Evolutionary conservation across 2,113 vertebrate genomes (phyloP), one percentile per base, ranked within the genome.

Genomic region (Muntiacus reevesi): DNA sequence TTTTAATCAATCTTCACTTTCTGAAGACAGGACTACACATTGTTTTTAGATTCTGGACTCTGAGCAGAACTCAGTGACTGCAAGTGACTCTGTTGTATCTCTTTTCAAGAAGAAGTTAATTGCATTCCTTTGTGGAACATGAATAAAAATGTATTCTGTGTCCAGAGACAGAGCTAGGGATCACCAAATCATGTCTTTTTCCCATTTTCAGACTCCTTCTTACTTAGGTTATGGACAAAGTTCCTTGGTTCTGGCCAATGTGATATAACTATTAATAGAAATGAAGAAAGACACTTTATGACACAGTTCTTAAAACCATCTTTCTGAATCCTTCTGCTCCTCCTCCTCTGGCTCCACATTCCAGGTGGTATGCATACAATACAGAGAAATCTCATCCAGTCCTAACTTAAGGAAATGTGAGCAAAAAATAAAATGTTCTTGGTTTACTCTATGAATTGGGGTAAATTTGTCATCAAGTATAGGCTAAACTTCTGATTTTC

Each of bases 281-380:
- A 47, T 78, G 1, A 94, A 94, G 7, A 15, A 36, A 52, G 36
- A 14, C 1, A 28, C 2, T 54, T 55, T 40, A 8, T 27, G 28
- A 47, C 12, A 54, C 1, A 28, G 13, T 50, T 47, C 30, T 50
- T 52, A 82, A 54, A 54, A 52, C 11, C 47, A 54, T 54, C 30
- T 82, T 54, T 55, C 25, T n/a, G 13, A 52, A 52, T 27, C 25
- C 14, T 79, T 30, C 57, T 7, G 23, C 21, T 11, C 6, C 9
- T 36, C 33, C 11, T 43, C 17, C 6, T 52, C 14, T 52, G 71
- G 14, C 8, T 28, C 30, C 13, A 2, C 6, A 28, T 25, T 7
- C 5, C 12, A 36, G 23, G 0, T 9, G 4, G 9, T 27, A 36
- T 28, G 7, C 12, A 30, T 6, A 13, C 5, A 9, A 23, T 11